A percentile compares a stretch with the other conserved stretches of the same genome.
Evolutionary conservation across 2,113 vertebrate genomes (phyloP).

Genomic region (Dromaius novaehollandiae): DNA sequence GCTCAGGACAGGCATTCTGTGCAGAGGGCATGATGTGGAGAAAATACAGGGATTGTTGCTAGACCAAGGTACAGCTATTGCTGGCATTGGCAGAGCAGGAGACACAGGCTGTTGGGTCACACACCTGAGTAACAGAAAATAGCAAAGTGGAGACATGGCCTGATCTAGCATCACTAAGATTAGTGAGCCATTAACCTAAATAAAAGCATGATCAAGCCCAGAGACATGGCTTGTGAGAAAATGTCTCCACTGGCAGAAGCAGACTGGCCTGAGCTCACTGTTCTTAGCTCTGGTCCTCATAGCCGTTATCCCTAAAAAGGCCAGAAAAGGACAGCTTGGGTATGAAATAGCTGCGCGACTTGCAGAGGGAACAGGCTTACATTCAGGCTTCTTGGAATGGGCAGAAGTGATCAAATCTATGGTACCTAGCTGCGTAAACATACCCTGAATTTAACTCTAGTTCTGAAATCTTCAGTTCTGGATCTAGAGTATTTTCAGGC

Average conservation of each 20-base stretch:
- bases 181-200: neutral
- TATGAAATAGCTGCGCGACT: neutral
- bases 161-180: neutral
- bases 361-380: neutral
- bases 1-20: neutral
- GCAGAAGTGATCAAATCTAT: neutral
- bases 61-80: neutral
- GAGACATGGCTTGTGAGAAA: neutral
- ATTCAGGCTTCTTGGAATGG: neutral
- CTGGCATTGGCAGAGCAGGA: neutral
- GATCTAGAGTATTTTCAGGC: neutral
- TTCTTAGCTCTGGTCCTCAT: neutral
- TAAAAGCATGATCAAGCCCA: neutral
- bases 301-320: neutral
- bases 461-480: neutral
- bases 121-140: neutral
- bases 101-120: rapidly evolving
- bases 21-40: neutral
- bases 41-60: neutral
- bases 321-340: neutral
- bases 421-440: neutral
- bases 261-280: rapidly evolving
- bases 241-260: neutral
- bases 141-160: neutral
- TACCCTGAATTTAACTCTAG: neutral